Percentiles rank a stretch among this genome's conserved stretches.
Evolutionary conservation across 2,888 invertebrate genomes (phyloP).

Genomic region (Rutpela maculata): DNA sequence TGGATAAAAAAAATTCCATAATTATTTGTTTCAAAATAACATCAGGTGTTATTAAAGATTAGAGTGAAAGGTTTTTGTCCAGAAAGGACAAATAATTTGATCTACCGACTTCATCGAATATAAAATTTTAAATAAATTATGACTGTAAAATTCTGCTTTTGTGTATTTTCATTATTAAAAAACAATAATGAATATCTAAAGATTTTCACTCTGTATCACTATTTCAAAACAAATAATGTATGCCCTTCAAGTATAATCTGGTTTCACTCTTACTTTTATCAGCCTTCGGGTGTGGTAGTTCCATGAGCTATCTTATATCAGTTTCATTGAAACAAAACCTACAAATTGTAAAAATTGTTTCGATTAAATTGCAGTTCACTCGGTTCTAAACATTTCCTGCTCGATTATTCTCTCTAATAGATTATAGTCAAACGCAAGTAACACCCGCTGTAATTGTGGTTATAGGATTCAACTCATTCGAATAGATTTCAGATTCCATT

Average conservation of each 20-base stretch:
- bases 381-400: conserved; percentile 27
- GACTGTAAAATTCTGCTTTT: no score
- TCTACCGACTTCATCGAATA: no score
- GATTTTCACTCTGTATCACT: conserved; percentile 37
- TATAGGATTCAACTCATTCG: neutral
- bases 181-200: neutral
- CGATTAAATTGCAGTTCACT: conserved; percentile 28
- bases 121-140: no score
- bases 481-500: neutral
- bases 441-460: neutral
- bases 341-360: neutral
- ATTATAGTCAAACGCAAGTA: conserved; percentile 10
- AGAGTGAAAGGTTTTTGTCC: no score
- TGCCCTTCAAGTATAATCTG: conserved; percentile 47
- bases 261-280: conserved; percentile 48
- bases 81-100: no score
- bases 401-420: conserved; percentile 9
- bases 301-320: conserved; percentile 43
- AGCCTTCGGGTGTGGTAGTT: conserved; percentile 46
- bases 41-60: no score
- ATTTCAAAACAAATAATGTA: conserved; percentile 40
- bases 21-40: no score
- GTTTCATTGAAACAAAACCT: conserved; percentile 32
- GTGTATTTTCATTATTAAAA: no score
- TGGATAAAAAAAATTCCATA: no score